Evolutionary conservation across 2,797 vertebrate genomes (phyloP), one percentile per base, ranked within the genome.

Genomic region (Oceanodroma leucorhoa): DNA sequence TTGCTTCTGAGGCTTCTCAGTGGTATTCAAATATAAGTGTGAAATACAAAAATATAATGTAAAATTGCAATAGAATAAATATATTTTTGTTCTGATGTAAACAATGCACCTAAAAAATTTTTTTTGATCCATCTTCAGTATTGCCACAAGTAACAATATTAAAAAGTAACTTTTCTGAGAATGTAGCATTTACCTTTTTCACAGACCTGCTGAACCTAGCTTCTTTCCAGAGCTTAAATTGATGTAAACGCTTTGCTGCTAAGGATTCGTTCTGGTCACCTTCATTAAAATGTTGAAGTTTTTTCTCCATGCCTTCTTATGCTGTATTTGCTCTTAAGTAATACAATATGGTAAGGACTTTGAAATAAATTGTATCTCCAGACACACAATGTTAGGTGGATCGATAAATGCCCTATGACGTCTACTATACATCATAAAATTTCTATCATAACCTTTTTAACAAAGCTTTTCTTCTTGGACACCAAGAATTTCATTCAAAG

Each of bases 181-280:
- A 24, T 83, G 6, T 90, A 66, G 15, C 66, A 40, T 69, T 92
- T 93, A 62, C 43, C 27, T 93, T 89, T 94, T 61, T 71, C 64
- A 83, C 75, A 92, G 54, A 93, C 62, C 61, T 96, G 21, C 38
- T 92, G 82, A 96, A 46, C 41, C 40, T 89, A 93, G 51, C 80
- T 95, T 93, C 91, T 97, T 97, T 89, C 83, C 80, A 95, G 83
- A 89, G 80, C 69, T 97, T 92, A 97, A 97, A 96, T 81, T 96
- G 82, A 95, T 96, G 54, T 96, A 96, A 97, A 97, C 4, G 94
- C 96, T 97, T 97, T 97, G 83, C 98, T 97, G 95, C 96, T 97
- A 96, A 97, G 96, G 96, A 98, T 98, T 98, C 77, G 97, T 97
- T 95, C 98, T 98, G 98, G 98, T 98, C 98, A 97, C 94, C 97